Evolutionary conservation across 2,797 vertebrate species (phyloP), one percentile per base, ranked within the genome.

Genomic region (Crocidura indochinensis): DNA sequence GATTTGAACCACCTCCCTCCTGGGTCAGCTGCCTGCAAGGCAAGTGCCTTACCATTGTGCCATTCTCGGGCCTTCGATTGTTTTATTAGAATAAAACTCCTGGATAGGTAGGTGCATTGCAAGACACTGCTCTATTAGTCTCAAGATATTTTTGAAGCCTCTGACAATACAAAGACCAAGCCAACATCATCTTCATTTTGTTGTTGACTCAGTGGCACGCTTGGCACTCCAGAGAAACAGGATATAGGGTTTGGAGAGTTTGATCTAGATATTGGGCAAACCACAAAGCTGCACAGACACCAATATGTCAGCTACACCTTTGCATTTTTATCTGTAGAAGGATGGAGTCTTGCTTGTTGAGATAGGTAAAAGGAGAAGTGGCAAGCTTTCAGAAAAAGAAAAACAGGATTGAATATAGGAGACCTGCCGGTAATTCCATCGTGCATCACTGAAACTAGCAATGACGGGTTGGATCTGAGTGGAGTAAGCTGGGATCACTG

Each of bases 111-210:
- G 38, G 38, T 38, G 38, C 38, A 38, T 38, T 38, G 38, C 38
- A 38, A 38, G 38, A 38, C 38, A 5, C 38, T 85, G 85, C 46
- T 78, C 80, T 81, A 6, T 73, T 93, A 88, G 3, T 10, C 24
- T 81, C 9, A 65, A 87, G 65, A 64, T 84, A 78, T 7, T 86
- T 87, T 82, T 46, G 38, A 74, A 77, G n/a, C 51, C 56, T 95
- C 74, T 64, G 73, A 95, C 83, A 73, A 90, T 90, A 38, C 76
- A 91, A 90, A 79, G 73, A 76, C 27, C 24, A 47, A 76, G 80
- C 26, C 20, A 22, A 14, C 8, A 19, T 74, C 67, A 22, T 69
- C 62, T 81, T 89, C 44, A 46, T 29, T 93, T 81, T 56, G 62
- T 88, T 86, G n/a, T 84, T 93, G 83, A 81, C n/a, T 56, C 47